Conservation (phyloP, 1,140 invertebrate genomes). For the Drosophila triauraria region DNA sequence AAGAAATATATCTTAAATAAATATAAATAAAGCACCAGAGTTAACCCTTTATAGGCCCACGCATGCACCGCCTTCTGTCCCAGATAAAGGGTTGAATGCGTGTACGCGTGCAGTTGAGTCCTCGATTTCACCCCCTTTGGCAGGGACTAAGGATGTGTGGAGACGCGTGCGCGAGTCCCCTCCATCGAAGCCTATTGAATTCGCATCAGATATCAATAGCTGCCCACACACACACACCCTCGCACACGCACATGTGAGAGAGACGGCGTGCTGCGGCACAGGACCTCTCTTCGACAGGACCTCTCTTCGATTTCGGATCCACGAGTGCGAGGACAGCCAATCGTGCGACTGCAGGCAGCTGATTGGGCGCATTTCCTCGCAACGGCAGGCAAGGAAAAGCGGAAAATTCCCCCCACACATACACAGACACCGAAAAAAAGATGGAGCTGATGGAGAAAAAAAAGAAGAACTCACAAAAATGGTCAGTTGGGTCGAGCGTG, state of each 20-base stretch:
- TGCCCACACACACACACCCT: slow-evolving; percentile 23
- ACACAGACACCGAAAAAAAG: slow-evolving; percentile 1
- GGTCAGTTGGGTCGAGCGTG: slow-evolving; percentile 47
- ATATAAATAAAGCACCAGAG: too few species aligned
- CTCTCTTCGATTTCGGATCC: slow-evolving; percentile 75
- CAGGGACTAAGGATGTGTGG: slow-evolving; percentile 23
- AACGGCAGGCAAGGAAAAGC: slow-evolving; percentile 7
- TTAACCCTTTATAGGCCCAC: background rate
- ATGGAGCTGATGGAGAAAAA: slow-evolving; percentile 4
- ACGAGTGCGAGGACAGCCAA: slow-evolving; percentile 58
- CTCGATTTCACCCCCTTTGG: slow-evolving; percentile 50
- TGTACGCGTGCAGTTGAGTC: slow-evolving; percentile 8
- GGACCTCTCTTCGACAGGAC: slow-evolving; percentile 28
- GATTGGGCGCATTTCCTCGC: slow-evolving; percentile 70
- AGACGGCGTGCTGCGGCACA: slow-evolving; percentile 15
- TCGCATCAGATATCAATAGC: slow-evolving; percentile 84
- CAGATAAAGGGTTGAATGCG: slow-evolving; percentile 61
- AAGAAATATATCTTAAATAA: background rate
- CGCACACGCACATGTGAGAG: slow-evolving; percentile 14
- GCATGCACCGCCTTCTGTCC: slow-evolving; percentile 14
- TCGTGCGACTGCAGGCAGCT: slow-evolving; percentile 75
- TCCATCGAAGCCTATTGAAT: slow-evolving; percentile 79
- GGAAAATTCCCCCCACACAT: slow-evolving; percentile 26
- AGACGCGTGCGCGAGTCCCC: slow-evolving; percentile 66
- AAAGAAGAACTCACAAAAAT: slow-evolving; percentile 14